A percentile compares a stretch with the other conserved stretches of the same genome.
phyloP scores from a whole-genome alignment of 2,888 invertebrate genomes.

The Lasioglossum malachurum region DNA sequence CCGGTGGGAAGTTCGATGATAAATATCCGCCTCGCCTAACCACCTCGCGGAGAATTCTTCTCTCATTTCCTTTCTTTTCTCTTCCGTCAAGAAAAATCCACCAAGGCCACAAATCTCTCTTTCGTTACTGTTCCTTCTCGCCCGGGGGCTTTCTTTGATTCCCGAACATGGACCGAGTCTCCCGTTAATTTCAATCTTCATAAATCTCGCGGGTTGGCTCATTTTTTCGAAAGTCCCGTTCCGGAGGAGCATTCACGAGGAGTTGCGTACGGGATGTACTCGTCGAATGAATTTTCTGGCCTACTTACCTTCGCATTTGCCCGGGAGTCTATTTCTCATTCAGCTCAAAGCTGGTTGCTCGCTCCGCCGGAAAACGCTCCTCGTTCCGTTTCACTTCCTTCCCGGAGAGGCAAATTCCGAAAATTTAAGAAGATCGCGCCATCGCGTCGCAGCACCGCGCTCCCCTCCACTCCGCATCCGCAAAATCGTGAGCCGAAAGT shows the following conservation, averaged over 20 bases:
- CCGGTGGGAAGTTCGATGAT: slow-evolving; percentile 34
- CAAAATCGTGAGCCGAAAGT: slow-evolving; percentile 16
- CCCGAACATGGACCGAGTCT: background rate
- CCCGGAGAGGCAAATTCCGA: slow-evolving; percentile 3
- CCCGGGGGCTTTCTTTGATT: background rate
- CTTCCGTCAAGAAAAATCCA: background rate
- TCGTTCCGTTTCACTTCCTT: slow-evolving; percentile 42
- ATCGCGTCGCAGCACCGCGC: background rate
- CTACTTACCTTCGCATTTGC: slow-evolving; percentile 14
- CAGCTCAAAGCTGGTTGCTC: slow-evolving; percentile 19
- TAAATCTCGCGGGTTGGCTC: background rate
- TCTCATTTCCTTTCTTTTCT: background rate
- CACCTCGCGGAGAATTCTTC: background rate
- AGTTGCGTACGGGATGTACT: background rate
- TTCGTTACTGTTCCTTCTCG: background rate
- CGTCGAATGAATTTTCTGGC: slow-evolving; percentile 25
- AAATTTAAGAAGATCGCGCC: slow-evolving; percentile 23
- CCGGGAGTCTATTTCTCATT: slow-evolving; percentile 31
- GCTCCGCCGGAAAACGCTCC: slow-evolving; percentile 35
- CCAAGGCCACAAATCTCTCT: background rate
- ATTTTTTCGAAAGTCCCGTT: background rate
- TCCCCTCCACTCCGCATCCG: background rate
- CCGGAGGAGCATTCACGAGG: background rate
- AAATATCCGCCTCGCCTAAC: slow-evolving; percentile 24
- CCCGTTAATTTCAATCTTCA: slow-evolving; percentile 8